These are phyloP conservation scores for Salmo trutta DNA, from an alignment of 2,797 vertebrate genomes.

Conservation along the genomic window DNA sequence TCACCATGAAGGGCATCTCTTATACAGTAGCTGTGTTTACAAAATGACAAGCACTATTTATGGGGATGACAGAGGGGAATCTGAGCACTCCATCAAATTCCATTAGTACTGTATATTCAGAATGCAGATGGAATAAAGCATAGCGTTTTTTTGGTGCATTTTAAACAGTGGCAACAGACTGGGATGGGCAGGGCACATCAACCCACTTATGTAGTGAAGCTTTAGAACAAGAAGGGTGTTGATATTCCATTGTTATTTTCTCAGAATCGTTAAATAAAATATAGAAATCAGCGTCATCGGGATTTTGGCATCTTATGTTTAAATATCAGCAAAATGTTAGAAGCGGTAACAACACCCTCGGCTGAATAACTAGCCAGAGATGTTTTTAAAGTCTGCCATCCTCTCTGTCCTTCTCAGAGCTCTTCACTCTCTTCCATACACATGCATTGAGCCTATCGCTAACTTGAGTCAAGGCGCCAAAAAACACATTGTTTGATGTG, in stretches of 20 bases:
- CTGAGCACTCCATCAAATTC: background rate
- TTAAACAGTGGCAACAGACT: too few species aligned
- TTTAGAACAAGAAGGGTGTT: background rate
- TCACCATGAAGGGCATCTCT: background rate
- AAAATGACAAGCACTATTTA: background rate
- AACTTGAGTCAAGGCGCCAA: slow-evolving; percentile 51
- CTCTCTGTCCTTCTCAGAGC: slow-evolving; percentile 63
- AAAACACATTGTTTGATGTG: slow-evolving; percentile 56
- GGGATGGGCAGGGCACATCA: background rate
- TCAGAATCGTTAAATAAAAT: background rate
- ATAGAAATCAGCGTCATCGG: background rate
- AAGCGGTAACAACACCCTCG: background rate
- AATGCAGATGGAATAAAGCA: too few species aligned
- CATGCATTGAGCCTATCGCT: slow-evolving; percentile 67
- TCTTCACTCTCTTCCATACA: slow-evolving; percentile 67
- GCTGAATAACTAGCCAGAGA: background rate
- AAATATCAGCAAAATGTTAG: background rate
- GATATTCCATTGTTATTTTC: background rate
- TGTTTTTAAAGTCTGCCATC: slow-evolving; percentile 67
- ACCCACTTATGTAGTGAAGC: background rate
- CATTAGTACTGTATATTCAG: too few species aligned
- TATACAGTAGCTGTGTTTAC: background rate
- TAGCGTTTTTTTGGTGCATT: background rate
- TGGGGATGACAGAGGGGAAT: background rate
- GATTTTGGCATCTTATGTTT: background rate